Base-by-base conservation (phyloP, 1,140 invertebrate species). In the Dreissena rostriformis region DNA sequence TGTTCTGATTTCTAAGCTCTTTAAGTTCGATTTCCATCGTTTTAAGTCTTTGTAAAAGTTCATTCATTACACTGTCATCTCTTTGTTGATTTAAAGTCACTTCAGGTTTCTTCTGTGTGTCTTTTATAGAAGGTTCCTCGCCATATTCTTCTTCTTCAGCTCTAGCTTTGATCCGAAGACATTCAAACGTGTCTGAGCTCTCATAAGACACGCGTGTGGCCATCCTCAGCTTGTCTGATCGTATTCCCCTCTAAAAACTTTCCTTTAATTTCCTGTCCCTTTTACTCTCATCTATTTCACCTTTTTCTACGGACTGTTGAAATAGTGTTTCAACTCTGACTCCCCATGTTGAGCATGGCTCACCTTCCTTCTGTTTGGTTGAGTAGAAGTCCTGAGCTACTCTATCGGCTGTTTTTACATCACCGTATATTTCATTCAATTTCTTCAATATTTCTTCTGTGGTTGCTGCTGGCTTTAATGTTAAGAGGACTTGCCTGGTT, bases 241-340 rank as follows among this genome's bases (percentile, higher is more conserved):
- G 39, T 39, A 39, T 39, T 39, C 39, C 39, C 39, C 39, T 39
- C 39, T 2, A 72, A 52, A 72, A 49, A 22, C 28, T 72, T 19
- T 72, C 70, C n/a, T 51, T 72, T 52, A 72, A 51, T 22, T 39
- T 72, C 26, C 39, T 72, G 39, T 72, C 70, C 10, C 70, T 51
- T 72, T 51, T 72, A 15, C 15, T 72, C 14, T 72, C 70, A 51
- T 72, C 29, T 0, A 72, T n/a, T 72, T 72, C 29, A 22, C 39
- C 29, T n/a, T 72, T 52, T n/a, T 72, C 70, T 72, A 49, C 7
- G 11, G 70, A 29, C 14, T n/a, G 28, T 52, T 72, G 70, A n/a
- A 72, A 72, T 6, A 72, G 28, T 12, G 70, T 24, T 49, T 72
- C 70, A 1, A 72, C 10, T 51, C 70, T 19, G 1, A 49, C 70